A percentile compares a stretch with the other conserved stretches of the same genome.
These are phyloP conservation scores for Callionymus lyra DNA, from an alignment of 2,113 vertebrate species.

Conservation along the genomic window DNA sequence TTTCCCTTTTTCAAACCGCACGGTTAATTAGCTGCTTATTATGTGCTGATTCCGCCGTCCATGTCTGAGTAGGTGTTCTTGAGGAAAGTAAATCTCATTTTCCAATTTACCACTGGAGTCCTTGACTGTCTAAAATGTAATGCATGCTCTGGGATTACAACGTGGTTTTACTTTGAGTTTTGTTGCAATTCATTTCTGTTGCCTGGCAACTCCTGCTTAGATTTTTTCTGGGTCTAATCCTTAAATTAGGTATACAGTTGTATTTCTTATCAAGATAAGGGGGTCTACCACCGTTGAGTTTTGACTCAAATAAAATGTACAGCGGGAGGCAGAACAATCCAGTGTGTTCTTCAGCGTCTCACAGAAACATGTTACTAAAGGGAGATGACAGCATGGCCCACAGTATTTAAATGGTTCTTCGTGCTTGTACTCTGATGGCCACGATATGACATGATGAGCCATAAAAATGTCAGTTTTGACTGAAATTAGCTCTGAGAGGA, in stretches of 20 bases:
- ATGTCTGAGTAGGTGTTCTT: constrained; percentile 26
- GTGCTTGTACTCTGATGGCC: constrained; percentile 57
- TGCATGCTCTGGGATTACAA: constrained; percentile 57
- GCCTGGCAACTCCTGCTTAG: constrained; percentile 62
- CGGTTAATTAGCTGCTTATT: constrained; percentile 42
- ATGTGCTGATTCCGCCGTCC: constrained; percentile 25
- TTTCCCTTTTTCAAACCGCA: constrained; percentile 24
- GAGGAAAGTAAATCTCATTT: constrained; percentile 20
- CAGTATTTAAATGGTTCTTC: constrained; percentile 65
- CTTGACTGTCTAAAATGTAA: constrained; percentile 47
- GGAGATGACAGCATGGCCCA: constrained; percentile 62
- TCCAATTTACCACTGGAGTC: constrained; percentile 34
- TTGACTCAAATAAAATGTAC: too few species aligned
- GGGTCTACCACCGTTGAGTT: too few species aligned
- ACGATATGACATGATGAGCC: constrained; percentile 60
- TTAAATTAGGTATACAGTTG: too few species aligned
- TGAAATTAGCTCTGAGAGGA: constrained; percentile 61
- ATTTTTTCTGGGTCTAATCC: constrained; percentile 46
- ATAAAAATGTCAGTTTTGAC: constrained; percentile 64
- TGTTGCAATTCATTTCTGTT: constrained; percentile 45
- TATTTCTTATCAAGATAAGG: too few species aligned
- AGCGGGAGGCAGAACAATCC: too few species aligned
- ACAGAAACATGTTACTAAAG: constrained; percentile 57
- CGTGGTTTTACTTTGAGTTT: too few species aligned
- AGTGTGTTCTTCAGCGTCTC: constrained; percentile 48